Evolutionary conservation across 2,113 vertebrate species (phyloP).

Genomic region (Pan paniscus): DNA sequence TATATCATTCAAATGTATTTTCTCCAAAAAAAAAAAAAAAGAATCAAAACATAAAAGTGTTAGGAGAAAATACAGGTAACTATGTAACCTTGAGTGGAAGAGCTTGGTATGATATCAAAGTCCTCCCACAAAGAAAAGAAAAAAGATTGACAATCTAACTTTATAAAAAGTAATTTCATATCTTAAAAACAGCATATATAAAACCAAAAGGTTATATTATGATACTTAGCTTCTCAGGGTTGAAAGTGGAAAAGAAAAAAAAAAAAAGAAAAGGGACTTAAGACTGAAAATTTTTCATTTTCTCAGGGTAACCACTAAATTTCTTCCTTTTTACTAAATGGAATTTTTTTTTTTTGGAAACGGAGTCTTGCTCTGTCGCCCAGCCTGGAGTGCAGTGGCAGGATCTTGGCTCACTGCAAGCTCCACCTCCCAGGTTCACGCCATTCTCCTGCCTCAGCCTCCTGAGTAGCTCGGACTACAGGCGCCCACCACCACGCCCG

Average conservation of each 20-base stretch:
- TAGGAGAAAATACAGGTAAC: background rate
- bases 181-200: background rate
- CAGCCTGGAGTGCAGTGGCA: too few relatives aligned
- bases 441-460: too few relatives aligned
- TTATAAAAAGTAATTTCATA: background rate
- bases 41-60: background rate
- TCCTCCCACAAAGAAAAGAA: background rate
- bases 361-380: too few relatives aligned
- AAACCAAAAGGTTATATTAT: background rate
- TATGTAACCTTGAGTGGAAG: background rate
- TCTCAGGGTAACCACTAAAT: background rate
- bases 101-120: background rate
- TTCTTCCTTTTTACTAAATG: too few relatives aligned
- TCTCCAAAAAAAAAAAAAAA: background rate
- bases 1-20: background rate
- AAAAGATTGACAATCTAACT: background rate
- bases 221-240: background rate
- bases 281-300: background rate
- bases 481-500: too few relatives aligned
- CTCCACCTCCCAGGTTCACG: too few relatives aligned
- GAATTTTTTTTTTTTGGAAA: too few relatives aligned
- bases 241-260: too few relatives aligned
- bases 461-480: too few relatives aligned
- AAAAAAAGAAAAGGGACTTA: background rate
- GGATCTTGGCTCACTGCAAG: too few relatives aligned